Conservation (phyloP, 2,113 vertebrate species). For the Gallinago undulata region DNA sequence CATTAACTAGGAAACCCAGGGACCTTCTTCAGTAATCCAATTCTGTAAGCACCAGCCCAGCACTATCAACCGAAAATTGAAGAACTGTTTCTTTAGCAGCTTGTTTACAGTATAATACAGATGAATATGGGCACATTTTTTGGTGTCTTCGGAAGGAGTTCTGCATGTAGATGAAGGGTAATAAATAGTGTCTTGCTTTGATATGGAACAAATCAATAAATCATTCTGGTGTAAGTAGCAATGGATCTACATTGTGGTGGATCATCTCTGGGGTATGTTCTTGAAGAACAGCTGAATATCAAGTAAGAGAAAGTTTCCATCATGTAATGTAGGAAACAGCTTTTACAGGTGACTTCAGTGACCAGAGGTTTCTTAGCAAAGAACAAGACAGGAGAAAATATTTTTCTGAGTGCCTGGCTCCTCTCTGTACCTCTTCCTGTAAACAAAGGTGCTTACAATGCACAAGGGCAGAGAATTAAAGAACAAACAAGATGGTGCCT, state of each 20-base stretch:
- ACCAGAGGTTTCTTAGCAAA: neutral
- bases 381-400: neutral
- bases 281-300: neutral
- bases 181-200: neutral
- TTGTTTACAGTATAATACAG: neutral
- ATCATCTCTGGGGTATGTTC: neutral
- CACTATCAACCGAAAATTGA: neutral
- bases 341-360: neutral
- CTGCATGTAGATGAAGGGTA: neutral
- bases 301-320: neutral
- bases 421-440: neutral
- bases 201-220: neutral
- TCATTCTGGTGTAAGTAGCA: neutral
- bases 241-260: neutral
- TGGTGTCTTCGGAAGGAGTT: neutral
- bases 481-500: neutral
- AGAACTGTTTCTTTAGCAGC: neutral
- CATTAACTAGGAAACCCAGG: neutral
- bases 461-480: neutral
- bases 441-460: neutral
- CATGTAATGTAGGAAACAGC: neutral
- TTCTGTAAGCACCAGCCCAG: neutral
- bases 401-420: neutral
- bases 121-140: neutral
- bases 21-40: neutral